Conservation (phyloP, 2,113 vertebrate genomes). For the Zosterops japonicus region DNA sequence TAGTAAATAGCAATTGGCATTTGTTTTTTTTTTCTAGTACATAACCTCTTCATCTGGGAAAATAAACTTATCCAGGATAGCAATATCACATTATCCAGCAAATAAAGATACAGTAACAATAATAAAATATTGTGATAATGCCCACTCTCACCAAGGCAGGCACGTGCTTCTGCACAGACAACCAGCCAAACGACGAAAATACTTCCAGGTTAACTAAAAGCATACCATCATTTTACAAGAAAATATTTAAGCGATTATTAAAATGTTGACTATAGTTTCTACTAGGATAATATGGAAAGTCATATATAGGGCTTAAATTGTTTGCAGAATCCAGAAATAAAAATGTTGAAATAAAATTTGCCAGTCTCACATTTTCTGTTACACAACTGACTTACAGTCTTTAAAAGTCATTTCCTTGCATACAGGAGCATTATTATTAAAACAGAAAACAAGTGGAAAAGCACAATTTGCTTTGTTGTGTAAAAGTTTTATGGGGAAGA, state of each 20-base stretch:
- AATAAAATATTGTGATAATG: not conserved
- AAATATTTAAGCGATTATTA: not conserved
- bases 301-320: not conserved
- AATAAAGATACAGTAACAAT: not conserved
- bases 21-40: not conserved
- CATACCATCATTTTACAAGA: not conserved
- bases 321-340: not conserved
- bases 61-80: not conserved
- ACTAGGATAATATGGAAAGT: not conserved
- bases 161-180: not conserved
- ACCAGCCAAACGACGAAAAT: not conserved
- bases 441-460: not conserved
- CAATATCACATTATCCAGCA: not conserved
- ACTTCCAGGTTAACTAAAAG: not conserved
- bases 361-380: not conserved
- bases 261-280: not conserved
- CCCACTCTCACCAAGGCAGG: not conserved
- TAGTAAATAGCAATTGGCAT: not conserved
- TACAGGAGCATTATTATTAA: not conserved
- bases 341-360: not conserved
- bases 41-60: not conserved
- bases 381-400: not conserved
- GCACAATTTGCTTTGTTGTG: not conserved
- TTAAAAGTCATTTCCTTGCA: not conserved
- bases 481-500: not conserved